phyloP scores from a whole-genome alignment of 2,797 vertebrate species.

The Darevskia mixta region DNA sequence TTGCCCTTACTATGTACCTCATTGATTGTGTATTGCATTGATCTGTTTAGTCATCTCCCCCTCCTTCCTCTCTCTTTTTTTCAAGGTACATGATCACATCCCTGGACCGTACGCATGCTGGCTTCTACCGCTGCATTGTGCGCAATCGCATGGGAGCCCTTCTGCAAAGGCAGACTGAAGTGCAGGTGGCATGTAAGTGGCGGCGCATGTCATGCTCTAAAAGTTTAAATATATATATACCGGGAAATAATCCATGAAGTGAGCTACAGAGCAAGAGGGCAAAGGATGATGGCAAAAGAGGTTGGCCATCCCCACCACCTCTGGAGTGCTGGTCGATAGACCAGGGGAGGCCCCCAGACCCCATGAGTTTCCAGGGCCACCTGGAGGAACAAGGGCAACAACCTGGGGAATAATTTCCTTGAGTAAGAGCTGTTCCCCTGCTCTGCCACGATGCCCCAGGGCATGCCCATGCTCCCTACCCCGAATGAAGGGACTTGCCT shows the following conservation, averaged over 20 bases:
- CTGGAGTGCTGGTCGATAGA: too few species aligned
- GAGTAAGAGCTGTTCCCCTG: too few species aligned
- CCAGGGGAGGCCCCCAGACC: too few species aligned
- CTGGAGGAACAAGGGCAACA: too few species aligned
- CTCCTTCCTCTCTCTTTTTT: slow-evolving; percentile 16
- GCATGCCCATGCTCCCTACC: too few species aligned
- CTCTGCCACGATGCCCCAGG: too few species aligned
- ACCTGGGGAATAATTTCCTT: too few species aligned
- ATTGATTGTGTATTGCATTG: not conserved
- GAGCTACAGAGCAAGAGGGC: not conserved
- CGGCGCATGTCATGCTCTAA: not conserved
- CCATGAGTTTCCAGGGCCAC: too few species aligned
- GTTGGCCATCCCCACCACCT: not conserved
- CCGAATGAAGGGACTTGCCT: too few species aligned
- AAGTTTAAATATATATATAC: not conserved
- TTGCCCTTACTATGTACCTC: slow-evolving; percentile 4
- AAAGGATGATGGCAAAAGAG: not conserved
- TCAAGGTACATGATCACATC: slow-evolving; percentile 95
- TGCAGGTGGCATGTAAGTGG: slow-evolving; percentile 98
- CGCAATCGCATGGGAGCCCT: slow-evolving; percentile 95
- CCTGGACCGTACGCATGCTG: slow-evolving; percentile 93
- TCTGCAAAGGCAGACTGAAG: slow-evolving; percentile 93
- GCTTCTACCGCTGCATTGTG: slow-evolving; percentile 96
- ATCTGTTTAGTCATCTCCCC: not conserved
- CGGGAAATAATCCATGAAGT: not conserved